A percentile compares a stretch with the other conserved stretches of the same genome.
These are phyloP conservation scores for Vanessa cardui DNA, from an alignment of 2,888 invertebrate species.

Conservation along the genomic window DNA sequence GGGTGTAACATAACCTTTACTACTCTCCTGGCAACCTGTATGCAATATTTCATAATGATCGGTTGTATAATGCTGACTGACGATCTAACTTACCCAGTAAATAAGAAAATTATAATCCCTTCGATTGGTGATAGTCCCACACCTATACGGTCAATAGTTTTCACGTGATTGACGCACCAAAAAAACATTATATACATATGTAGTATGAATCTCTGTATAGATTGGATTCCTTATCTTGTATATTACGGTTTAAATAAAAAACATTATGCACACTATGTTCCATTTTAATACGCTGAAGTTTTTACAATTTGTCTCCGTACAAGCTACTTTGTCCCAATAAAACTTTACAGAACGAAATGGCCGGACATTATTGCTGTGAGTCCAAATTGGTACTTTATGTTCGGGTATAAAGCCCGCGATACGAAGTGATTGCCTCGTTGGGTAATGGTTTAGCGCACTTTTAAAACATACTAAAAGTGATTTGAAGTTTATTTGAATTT, in stretches of 20 bases:
- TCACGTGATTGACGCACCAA: too few relatives aligned
- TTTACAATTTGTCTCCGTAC: background rate
- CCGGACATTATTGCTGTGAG: slow-evolving; percentile 13
- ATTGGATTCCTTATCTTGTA: too few relatives aligned
- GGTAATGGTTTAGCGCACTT: background rate
- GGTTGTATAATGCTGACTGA: too few relatives aligned
- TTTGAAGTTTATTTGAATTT: background rate
- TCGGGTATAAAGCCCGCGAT: slow-evolving; percentile 1
- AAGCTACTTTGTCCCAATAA: slow-evolving; percentile 2
- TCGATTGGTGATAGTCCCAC: too few relatives aligned
- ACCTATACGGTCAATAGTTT: too few relatives aligned
- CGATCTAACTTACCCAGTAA: too few relatives aligned
- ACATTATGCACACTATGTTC: background rate
- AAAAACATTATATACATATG: too few relatives aligned
- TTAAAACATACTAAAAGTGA: background rate
- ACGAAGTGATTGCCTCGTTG: background rate
- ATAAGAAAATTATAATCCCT: too few relatives aligned
- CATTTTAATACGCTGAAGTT: background rate
- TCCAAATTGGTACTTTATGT: slow-evolving; percentile 6
- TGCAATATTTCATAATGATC: too few relatives aligned
- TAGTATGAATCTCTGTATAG: too few relatives aligned
- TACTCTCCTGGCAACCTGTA: too few relatives aligned
- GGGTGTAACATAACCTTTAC: too few relatives aligned
- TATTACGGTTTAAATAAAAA: background rate
- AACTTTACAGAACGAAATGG: slow-evolving; percentile 2